Conservation (phyloP, 1,140 invertebrate genomes). For the Caenorhabditis tropicalis region DNA sequence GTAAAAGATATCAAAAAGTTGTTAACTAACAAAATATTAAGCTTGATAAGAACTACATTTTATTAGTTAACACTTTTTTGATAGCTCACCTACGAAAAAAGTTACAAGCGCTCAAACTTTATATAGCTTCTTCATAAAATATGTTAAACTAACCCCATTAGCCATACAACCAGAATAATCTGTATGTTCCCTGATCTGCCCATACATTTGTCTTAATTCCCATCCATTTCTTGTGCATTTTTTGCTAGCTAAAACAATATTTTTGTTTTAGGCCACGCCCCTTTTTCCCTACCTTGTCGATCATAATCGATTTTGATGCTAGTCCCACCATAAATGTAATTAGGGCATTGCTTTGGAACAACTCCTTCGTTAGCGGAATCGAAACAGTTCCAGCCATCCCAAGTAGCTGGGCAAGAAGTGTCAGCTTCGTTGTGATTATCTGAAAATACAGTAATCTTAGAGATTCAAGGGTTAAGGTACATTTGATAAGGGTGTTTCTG, state of each 20-base stretch:
- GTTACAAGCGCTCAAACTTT: no score
- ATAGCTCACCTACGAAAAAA: no score
- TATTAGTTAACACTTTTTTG: no score
- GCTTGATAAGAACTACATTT: no score
- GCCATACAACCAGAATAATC: constrained; percentile 39
- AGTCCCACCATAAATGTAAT: constrained; percentile 4
- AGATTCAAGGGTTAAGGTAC: not conserved
- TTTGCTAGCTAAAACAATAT: constrained; percentile 21
- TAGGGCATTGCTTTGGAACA: not conserved
- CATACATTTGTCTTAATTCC: not conserved
- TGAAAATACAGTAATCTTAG: not conserved
- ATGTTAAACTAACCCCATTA: not conserved
- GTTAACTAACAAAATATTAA: no score
- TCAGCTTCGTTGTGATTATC: not conserved
- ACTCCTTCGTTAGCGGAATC: not conserved
- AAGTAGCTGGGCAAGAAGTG: not conserved
- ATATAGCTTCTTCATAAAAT: no score
- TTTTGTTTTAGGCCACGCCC: not conserved
- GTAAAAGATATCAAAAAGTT: no score
- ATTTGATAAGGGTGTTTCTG: constrained; percentile 15
- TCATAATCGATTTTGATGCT: constrained; percentile 6
- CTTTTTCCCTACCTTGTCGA: not conserved
- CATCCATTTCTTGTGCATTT: not conserved
- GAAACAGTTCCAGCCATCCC: constrained; percentile 24
- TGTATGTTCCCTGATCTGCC: not conserved